Conservation (phyloP, 2,888 invertebrate species). For the Lochmaea crataegi region DNA sequence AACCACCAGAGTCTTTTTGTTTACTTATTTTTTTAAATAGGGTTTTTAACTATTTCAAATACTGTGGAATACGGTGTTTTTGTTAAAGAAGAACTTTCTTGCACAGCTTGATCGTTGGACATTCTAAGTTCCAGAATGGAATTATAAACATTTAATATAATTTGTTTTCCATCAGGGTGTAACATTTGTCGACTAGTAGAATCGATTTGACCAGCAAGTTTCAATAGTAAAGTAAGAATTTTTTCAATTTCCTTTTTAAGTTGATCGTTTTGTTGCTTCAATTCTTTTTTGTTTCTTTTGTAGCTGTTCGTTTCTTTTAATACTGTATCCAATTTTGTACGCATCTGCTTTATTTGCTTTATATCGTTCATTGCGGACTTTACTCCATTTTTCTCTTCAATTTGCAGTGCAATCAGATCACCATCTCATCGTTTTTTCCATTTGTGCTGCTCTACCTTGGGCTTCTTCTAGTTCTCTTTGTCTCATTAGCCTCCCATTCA, state of each 20-base stretch:
- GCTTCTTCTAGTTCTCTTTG: slow-evolving; percentile 93
- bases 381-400: slow-evolving; percentile 96
- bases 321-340: slow-evolving; percentile 82
- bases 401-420: slow-evolving; percentile 98
- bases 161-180: no score
- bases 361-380: slow-evolving; percentile 92
- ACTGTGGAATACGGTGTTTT: no score
- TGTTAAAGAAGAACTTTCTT: no score
- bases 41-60: no score
- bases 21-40: no score
- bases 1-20: no score
- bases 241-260: slow-evolving; percentile 85
- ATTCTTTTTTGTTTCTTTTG: slow-evolving; percentile 83
- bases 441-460: slow-evolving; percentile 92
- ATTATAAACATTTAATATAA: no score
- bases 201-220: slow-evolving; percentile 78
- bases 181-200: no score
- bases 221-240: slow-evolving; percentile 74
- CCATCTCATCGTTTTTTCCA: slow-evolving; percentile 99
- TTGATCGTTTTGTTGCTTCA: slow-evolving; percentile 81
- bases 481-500: slow-evolving; percentile 84
- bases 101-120: no score
- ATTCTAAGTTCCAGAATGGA: no score
- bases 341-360: slow-evolving; percentile 85
- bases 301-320: slow-evolving; percentile 79